Base-by-base conservation (phyloP, 2,888 invertebrate genomes). In the Chymomyza amoena region DNA sequence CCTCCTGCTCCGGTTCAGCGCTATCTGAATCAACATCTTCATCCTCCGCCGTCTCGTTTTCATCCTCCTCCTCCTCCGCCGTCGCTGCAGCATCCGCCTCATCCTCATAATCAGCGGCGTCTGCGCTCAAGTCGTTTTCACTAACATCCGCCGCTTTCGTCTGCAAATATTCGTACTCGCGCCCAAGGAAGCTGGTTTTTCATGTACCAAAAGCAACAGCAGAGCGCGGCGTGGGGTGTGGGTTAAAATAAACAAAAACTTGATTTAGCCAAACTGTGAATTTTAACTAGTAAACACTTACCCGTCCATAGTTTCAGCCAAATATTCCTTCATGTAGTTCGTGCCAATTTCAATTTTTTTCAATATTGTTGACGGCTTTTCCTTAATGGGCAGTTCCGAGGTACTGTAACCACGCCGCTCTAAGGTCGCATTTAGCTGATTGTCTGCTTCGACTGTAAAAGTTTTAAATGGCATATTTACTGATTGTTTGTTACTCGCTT, bases 101-200 rank as follows among this genome's bases (percentile, higher is more conserved):
- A 92, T 93, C 64, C 93, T 92, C 88, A 92, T 93, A 82, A 78
- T 92, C 80, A 86, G 92, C 6, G 84, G 93, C 93, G 80, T 93
- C 4, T 93, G 93, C 88, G 92, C 92, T 2, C 89, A 94, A 64
- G 93, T 94, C 86, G 92, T 92, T 45, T 82, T 93, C 70, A 91
- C 94, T 91, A 92, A 90, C 74, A 93, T 93, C 84, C 13, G 76
- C 76, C 56, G 66, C 72, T 76, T 78, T 84, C 70, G 85, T 66
- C 64, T 81, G 72, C 73, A 85, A 54, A 76, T 89, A 88, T 61
- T 90, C 87, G 75, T 90, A 90, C 68, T 91, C 90, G 54, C 91
- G 90, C 59, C 91, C 91, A 61, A 91, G 86, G 70, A 91, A 90
- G 56, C 91, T 91, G 70, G 45, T 75, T 70, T 60, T 64, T 54